A percentile compares a stretch with the other conserved stretches of the same genome.
phyloP scores from a whole-genome alignment of 2,113 vertebrate species.

The Leptocoma aspasia region DNA sequence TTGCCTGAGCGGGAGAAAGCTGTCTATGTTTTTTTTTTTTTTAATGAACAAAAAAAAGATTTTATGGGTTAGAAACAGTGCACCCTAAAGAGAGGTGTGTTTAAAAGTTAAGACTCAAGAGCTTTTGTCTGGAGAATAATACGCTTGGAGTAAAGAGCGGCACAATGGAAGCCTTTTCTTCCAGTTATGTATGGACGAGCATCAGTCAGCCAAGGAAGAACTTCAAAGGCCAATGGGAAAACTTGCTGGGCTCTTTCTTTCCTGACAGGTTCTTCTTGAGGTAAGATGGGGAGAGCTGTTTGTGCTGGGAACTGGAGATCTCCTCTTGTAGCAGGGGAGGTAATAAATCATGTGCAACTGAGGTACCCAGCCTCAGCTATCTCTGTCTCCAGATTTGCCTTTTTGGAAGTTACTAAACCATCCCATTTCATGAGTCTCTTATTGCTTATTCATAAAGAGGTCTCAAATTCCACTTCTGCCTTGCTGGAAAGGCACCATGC shows the following conservation, averaged over 20 bases:
- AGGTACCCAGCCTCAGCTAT: not conserved
- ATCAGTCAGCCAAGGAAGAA: constrained; percentile 51
- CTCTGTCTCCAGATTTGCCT: not conserved
- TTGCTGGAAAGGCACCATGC: not conserved
- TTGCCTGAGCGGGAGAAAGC: not conserved
- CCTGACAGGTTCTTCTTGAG: constrained; percentile 35
- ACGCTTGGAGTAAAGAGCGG: not conserved
- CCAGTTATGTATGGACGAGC: constrained; percentile 40
- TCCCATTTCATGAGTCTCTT: not conserved
- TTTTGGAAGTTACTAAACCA: not conserved
- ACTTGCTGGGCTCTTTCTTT: not conserved
- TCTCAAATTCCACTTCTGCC: not conserved
- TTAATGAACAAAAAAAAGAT: not conserved
- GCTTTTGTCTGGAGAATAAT: constrained; percentile 53
- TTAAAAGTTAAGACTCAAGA: not conserved
- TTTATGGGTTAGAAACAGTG: constrained; percentile 19
- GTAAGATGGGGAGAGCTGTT: not conserved
- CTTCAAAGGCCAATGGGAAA: constrained; percentile 34
- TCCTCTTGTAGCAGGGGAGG: not conserved
- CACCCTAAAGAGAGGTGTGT: constrained; percentile 20
- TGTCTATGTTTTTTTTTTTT: not conserved
- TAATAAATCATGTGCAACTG: not conserved
- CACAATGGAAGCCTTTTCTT: constrained; percentile 49
- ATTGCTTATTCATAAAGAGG: not conserved
- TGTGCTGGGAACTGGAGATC: not conserved